Base-by-base conservation (phyloP, 2,888 invertebrate genomes). In the Erebia aethiops region DNA sequence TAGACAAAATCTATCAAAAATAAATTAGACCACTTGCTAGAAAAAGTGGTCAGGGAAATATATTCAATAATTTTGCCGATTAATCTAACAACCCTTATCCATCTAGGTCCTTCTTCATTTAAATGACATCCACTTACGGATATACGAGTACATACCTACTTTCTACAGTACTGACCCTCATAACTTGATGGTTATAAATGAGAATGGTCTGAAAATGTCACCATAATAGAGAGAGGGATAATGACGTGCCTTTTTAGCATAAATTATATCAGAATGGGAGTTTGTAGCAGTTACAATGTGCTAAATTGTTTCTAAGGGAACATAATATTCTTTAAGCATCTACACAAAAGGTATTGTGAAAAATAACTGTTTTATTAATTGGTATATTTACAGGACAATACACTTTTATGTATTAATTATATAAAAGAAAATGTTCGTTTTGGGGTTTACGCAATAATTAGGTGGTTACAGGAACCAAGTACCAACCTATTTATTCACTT, bases 181-280 rank as follows among this genome's bases (percentile, higher is more conserved):
- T 49, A 62, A 49, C 46, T 62, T 62, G 62, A 62, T 62, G 62
- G 49, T 49, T 62, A 62, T 49, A 62, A 62, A 62, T 62, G 62
- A 13, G 62, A 62, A 62, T 46, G 62, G 62, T 62, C 62, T 62
- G 62, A 49, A 62, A 62, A 62, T 62, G 62, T 62, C 62, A 62
- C 62, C 62, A 49, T 62, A 62, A 62, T 62, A 62, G 62, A 62
- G 62, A 62, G 62, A 62, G 46, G 62, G 62, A 62, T 62, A 62
- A 62, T 62, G 62, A 62, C 62, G 21, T 62, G 46, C 62, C 62
- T 62, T 62, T 49, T 62, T 49, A 62, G 49, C 46, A 62, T 49
- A 46, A 62, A 49, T 62, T 62, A 46, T 62, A 62, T 62, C 46
- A 62, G 14, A 62, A 62, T 49, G 62, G 21, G 62, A 62, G 49